phyloP scores from a whole-genome alignment of 2,888 invertebrate species.

The Limnephilus rhombicus region DNA sequence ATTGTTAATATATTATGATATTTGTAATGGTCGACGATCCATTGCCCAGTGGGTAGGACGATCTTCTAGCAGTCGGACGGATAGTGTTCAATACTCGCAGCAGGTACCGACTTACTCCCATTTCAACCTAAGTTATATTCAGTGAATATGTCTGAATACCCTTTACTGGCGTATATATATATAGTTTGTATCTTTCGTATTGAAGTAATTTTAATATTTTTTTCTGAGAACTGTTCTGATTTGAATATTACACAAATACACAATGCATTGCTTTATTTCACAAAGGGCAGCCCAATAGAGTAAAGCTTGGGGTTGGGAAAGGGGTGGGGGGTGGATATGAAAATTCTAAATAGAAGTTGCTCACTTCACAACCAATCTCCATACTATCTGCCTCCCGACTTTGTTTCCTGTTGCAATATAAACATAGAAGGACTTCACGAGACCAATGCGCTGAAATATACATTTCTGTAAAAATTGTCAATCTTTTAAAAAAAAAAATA shows the following conservation, averaged over 20 bases:
- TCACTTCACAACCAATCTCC: constrained; percentile 23
- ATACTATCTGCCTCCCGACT: constrained; percentile 32
- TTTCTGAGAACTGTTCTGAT: no score
- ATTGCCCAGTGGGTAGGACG: no score
- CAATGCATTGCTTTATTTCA: neutral
- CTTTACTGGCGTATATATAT: no score
- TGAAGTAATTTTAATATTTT: neutral
- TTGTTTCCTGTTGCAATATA: constrained; percentile 14
- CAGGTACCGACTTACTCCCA: no score
- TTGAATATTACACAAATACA: neutral
- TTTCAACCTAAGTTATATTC: no score
- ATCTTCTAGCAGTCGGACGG: no score
- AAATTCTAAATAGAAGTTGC: constrained; percentile 36
- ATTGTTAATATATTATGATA: no score
- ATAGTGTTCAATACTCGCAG: no score
- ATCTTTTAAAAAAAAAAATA: neutral
- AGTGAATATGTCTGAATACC: no score
- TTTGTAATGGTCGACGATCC: no score
- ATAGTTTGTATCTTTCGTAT: neutral
- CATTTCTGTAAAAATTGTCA: neutral
- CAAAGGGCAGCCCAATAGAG: neutral
- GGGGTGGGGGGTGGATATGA: constrained; percentile 13
- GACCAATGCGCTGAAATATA: neutral
- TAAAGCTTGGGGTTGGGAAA: no score
- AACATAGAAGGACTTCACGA: constrained; percentile 28